Evolutionary conservation across 2,888 invertebrate species (phyloP), one percentile per base, ranked within the genome.

Genomic region (Phyllotreta striolata): DNA sequence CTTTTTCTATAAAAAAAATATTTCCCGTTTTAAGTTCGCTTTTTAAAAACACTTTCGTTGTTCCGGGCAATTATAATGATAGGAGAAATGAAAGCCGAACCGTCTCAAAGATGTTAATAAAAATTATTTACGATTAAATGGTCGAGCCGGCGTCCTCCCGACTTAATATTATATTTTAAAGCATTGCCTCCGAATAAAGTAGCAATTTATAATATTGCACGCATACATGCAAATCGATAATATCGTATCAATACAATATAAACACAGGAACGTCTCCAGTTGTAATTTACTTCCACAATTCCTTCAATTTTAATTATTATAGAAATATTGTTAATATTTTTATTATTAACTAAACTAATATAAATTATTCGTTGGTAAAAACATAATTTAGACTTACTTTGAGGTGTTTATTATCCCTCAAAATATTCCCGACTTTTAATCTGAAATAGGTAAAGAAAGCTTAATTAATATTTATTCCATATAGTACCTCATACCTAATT

Each of bases 201-300:
- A 73, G 73, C 73, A 74, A 74, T 75, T 76, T 76, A 24, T 24
- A 74, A 73, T 71, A 74, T 74, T 75, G 76, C 76, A 76, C 73
- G 74, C 73, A 69, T 61, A 70, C 72, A 72, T 73, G 73, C 72
- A 73, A 74, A 74, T 74, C 72, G 74, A 72, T 74, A 74, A 74
- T 73, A 70, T 73, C 71, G 70, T 72, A 72, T 69, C 69, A 68
- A 69, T 49, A 56, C 44, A 41, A 39, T 62, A 52, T 60, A 12
- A 57, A 24, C 13, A 34, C 57, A 57, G 57, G 13, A 12, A 12
- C 52, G 52, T 38, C 1, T 13, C 35, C 49, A 35, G 8, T 44
- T 44, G 44, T 1, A 44, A 14, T 13, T 41, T 41, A 41, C 3
- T 41, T 41, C 41, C 10, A 41, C 10, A 10, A n/a, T 41, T n/a